Evolutionary conservation across 2,888 invertebrate species (phyloP), one percentile per base, ranked within the genome.

Genomic region (Harpalus rubripes): DNA sequence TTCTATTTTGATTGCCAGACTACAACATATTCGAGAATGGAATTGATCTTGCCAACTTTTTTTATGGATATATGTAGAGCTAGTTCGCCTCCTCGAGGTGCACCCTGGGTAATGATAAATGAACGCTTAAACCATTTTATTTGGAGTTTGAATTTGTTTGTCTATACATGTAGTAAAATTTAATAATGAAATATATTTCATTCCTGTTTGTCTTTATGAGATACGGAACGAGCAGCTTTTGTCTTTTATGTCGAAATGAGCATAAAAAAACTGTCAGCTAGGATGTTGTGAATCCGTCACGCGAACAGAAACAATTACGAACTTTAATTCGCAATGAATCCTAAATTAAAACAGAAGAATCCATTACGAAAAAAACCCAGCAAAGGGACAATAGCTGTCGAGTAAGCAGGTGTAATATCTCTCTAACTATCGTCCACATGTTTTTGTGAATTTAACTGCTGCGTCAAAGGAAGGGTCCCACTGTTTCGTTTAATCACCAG

Each of bases 321-420:
- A 74, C 44, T 74, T 74, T 74, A 74, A 74, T 74, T 74, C 16
- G 72, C 72, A 74, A 74, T 74, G 72, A 74, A 74, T 74, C 44
- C 72, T 44, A 44, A 74, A 74, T 74, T 74, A 74, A 44, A 44
- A 74, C 72, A 74, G 44, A 74, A 74, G 72, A 74, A 74, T 74
- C 44, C 41, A 74, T 52, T 74, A 15, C 68, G 41, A 74, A 74
- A 68, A 74, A 74, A 44, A 44, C 72, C 72, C 72, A 44, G 52
- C 72, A 44, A 41, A 74, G 44, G 63, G 26, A 32, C n/a, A 68
- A 68, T 41, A 44, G 44, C 72, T 72, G 41, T 74, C 18, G 72
- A 18, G 72, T 18, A 44, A 74, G 72, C 44, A 74, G 72, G 72
- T 44, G 44, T 39, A 68, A 68, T 68, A 68, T 39, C 68, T 6